These are phyloP conservation scores for Phalera bucephala DNA, from an alignment of 2,888 invertebrate genomes.

Conservation along the genomic window DNA sequence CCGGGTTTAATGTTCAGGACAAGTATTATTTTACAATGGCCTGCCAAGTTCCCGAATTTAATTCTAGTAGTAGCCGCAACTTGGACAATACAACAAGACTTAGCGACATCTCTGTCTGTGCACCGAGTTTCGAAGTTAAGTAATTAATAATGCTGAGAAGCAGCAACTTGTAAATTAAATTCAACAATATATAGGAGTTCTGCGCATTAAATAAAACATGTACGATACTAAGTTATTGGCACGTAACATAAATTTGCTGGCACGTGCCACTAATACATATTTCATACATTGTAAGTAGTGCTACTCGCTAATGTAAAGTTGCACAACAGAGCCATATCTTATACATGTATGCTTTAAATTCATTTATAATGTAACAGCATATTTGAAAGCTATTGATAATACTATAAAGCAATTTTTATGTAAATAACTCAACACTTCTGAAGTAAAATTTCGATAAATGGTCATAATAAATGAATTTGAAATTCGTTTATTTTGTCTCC, in stretches of 20 bases:
- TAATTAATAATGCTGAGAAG: constrained; percentile 43
- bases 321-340: too few relatives aligned
- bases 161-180: constrained; percentile 29
- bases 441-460: too few relatives aligned
- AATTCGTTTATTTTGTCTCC: too few relatives aligned
- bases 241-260: constrained; percentile 17
- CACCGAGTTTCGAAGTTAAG: constrained; percentile 32
- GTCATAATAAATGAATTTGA: too few relatives aligned
- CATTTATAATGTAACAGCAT: too few relatives aligned
- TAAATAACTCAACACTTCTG: too few relatives aligned
- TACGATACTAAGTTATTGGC: constrained; percentile 23
- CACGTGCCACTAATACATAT: constrained; percentile 27
- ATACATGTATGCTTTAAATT: too few relatives aligned
- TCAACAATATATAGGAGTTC: constrained; percentile 13
- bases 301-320: too few relatives aligned
- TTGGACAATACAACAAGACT: constrained; percentile 44
- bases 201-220: constrained; percentile 20
- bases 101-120: constrained; percentile 22
- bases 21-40: constrained; percentile 38
- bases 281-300: constrained; percentile 17
- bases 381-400: too few relatives aligned
- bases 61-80: constrained; percentile 33
- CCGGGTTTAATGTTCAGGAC: too few relatives aligned
- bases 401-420: too few relatives aligned
- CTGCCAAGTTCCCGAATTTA: constrained; percentile 32